Evolutionary conservation across 1,140 invertebrate species (phyloP), one percentile per base, ranked within the genome.

Genomic region (Ctenoplectra terminalis): DNA sequence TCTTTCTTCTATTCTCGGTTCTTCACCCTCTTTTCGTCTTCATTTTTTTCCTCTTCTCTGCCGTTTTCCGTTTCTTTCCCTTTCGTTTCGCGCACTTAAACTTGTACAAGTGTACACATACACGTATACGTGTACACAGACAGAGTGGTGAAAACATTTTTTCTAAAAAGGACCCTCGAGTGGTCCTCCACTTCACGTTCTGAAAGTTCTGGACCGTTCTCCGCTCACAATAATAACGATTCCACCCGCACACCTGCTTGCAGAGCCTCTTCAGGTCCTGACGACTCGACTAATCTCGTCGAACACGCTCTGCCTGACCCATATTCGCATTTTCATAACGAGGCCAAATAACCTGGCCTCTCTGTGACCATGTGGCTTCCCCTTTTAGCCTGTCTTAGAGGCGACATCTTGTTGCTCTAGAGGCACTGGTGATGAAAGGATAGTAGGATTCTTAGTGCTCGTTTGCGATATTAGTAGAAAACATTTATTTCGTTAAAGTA

Each of bases 211-310:
- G 79, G 82, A 58, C 70, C 76, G 67, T 84, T 77, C 75, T 78
- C 13, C 43, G 48, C 34, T 56, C 73, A 86, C 83, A 90, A 90
- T 90, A 90, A 90, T 90, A 90, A 90, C 87, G 81, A 90, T 90
- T 90, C 87, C 89, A 89, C 88, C 88, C 87, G 89, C 89, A 83
- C 89, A 90, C 89, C 89, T 90, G 89, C 88, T 31, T 40, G 63
- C 54, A 56, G 48, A 46, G 29, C 60, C 67, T 61, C 67, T 52
- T 52, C 72, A 79, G 43, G 3, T 43, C 37, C 69, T 46, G 67
- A 73, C 83, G 56, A 73, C 40, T 37, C 67, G 72, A 82, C 79
- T 80, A 77, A 77, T 85, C 79, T 79, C n/a, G 29, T 31, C 74
- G 78, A 83, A 67, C 54, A 46, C 52, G 20, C 37, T 46, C 9